Base-by-base conservation (phyloP, 2,888 invertebrate genomes). In the Acleris holmiana region DNA sequence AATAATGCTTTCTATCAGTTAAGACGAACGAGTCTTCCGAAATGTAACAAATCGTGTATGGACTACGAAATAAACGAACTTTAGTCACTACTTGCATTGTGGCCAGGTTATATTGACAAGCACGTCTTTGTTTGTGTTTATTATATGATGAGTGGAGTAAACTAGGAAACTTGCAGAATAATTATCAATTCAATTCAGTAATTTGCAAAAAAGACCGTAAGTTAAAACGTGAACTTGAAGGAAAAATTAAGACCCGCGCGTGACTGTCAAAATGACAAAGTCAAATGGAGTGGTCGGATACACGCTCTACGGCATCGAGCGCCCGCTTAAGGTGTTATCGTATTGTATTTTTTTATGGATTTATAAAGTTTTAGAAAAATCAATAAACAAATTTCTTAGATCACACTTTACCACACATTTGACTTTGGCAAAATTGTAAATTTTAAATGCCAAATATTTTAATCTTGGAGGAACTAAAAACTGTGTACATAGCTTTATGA, bases 31-130 rank as follows among this genome's bases (percentile, higher is more conserved):
- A 61, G 18, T 87, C 83, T 49, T 85, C 82, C 10, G 83, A 76
- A 66, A 91, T 74, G 46, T 80, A 85, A 68, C 84, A 87, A 71
- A 80, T 76, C 40, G 86, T 86, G 66, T 78, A 89, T 0, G 84
- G 83, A 65, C 74, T 80, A 55, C 78, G 75, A 73, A 78, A 90
- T 40, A 91, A 78, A 35, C 73, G 73, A 57, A 91, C 75, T 76
- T 85, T 84, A 1, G 80, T 77, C 61, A 86, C 74, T 56, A 89
- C 78, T 76, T 83, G 80, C 91, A 88, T 87, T 77, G 73, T 77
- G 29, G 18, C 10, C 50, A 50, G 59, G 65, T 65, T 65, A 60
- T 60, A 46, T 35, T 55, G 19, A 19, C 19, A 23, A 47, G 29
- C n/a, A 25, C 21, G n/a, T 35, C 29, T 51, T 47, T n/a, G 19